A percentile compares a stretch with the other conserved stretches of the same genome.
Evolutionary conservation across 2,113 vertebrate species (phyloP).

Genomic region (Leucoraja erinaceus): DNA sequence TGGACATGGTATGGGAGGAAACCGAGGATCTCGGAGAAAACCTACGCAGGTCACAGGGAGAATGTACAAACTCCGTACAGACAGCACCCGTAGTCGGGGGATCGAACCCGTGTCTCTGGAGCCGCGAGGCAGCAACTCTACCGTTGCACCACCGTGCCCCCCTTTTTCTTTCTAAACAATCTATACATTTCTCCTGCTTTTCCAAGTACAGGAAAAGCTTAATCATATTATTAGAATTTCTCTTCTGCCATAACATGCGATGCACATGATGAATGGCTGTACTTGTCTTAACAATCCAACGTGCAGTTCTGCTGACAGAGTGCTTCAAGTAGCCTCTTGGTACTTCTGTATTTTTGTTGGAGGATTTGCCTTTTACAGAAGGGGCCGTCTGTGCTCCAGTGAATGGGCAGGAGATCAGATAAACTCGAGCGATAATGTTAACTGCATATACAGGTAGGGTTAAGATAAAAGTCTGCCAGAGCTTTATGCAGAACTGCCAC

Average conservation of each 20-base stretch:
- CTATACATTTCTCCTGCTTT: not conserved
- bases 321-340: not conserved
- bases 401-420: not conserved
- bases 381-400: not conserved
- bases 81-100: too few species aligned
- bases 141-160: too few species aligned
- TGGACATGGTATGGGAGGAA: too few species aligned
- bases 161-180: not conserved
- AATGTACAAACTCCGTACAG: too few species aligned
- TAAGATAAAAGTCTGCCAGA: not conserved
- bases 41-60: too few species aligned
- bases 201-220: not conserved
- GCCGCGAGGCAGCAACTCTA: too few species aligned
- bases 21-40: too few species aligned
- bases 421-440: not conserved
- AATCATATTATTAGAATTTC: not conserved
- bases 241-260: not conserved
- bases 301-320: not conserved
- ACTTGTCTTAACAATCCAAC: not conserved
- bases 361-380: not conserved
- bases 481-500: not conserved
- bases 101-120: too few species aligned
- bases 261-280: not conserved
- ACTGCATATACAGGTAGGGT: not conserved
- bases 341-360: not conserved